Evolutionary conservation across 92 coral and sea anemone genomes (phyloP).

Genomic region (Zoanthus gigantus): DNA sequence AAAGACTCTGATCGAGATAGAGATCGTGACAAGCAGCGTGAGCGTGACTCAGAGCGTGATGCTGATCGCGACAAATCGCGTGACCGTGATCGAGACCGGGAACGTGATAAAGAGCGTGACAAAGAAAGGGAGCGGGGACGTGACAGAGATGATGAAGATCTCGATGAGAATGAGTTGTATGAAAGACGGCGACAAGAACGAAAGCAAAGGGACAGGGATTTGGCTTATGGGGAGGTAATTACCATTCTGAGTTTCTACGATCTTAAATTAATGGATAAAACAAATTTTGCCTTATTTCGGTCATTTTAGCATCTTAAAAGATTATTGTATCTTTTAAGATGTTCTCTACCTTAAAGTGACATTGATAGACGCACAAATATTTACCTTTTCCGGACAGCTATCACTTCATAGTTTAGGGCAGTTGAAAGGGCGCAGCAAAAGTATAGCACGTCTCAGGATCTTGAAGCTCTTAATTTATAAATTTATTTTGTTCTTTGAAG

Average conservation of each 20-base stretch:
- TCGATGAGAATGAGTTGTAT: conserved; percentile 86
- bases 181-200: conserved; percentile 93
- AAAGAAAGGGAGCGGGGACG: conserved; percentile 66
- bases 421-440: no score
- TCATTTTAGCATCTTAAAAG: no score
- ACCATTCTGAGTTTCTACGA: not conserved
- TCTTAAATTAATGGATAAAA: no score
- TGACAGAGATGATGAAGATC: conserved; percentile 76
- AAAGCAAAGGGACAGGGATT: conserved; percentile 83
- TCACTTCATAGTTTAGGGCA: no score
- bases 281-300: no score
- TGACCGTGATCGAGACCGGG: conserved; percentile 73
- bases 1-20: conserved; percentile 80
- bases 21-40: conserved; percentile 61
- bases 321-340: no score
- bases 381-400: no score
- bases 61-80: conserved; percentile 73
- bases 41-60: conserved; percentile 62
- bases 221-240: conserved; percentile 87
- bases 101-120: conserved; percentile 77
- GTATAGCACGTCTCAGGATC: no score
- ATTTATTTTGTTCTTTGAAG: no score
- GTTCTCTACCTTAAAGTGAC: no score
- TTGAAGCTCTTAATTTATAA: no score
- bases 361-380: no score